Percentiles rank a stretch among this genome's conserved stretches.
These are phyloP conservation scores for Palloptera scutellata DNA, from an alignment of 2,888 invertebrate species.

Conservation along the genomic window DNA sequence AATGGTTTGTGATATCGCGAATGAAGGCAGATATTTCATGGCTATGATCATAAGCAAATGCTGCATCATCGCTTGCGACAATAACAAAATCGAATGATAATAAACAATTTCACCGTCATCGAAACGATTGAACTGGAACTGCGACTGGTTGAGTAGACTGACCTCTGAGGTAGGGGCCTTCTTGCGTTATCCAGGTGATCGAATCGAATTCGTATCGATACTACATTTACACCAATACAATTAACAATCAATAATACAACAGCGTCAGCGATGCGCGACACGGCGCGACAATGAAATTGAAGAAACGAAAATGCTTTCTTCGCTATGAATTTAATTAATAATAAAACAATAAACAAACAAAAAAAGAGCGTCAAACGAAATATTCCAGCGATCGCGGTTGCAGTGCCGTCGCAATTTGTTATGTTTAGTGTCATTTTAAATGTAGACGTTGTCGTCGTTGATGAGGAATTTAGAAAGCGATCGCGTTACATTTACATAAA, in stretches of 20 bases:
- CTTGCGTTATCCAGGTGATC: too few species aligned
- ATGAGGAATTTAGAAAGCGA: conserved; percentile 21
- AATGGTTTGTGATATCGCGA: neutral
- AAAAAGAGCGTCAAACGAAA: neutral
- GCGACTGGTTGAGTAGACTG: too few species aligned
- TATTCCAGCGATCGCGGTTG: neutral
- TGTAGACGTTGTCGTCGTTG: neutral
- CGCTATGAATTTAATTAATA: conserved; percentile 4
- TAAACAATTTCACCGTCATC: conserved; percentile 9
- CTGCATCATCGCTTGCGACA: conserved; percentile 9
- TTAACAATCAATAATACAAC: neutral
- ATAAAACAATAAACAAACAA: conserved; percentile 9
- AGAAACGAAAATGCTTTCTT: conserved; percentile 7
- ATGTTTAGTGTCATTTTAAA: neutral
- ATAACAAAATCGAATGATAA: conserved; percentile 13
- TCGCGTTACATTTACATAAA: conserved; percentile 6
- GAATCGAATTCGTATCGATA: too few species aligned
- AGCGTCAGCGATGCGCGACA: too few species aligned
- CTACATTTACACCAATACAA: neutral
- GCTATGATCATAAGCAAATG: conserved; percentile 3
- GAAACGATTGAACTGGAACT: neutral
- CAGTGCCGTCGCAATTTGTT: neutral
- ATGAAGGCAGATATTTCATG: conserved; percentile 8
- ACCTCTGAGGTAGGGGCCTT: too few species aligned
- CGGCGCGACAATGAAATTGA: conserved; percentile 5